Conservation (phyloP, 1,140 invertebrate genomes). For the Carposina sasakii region DNA sequence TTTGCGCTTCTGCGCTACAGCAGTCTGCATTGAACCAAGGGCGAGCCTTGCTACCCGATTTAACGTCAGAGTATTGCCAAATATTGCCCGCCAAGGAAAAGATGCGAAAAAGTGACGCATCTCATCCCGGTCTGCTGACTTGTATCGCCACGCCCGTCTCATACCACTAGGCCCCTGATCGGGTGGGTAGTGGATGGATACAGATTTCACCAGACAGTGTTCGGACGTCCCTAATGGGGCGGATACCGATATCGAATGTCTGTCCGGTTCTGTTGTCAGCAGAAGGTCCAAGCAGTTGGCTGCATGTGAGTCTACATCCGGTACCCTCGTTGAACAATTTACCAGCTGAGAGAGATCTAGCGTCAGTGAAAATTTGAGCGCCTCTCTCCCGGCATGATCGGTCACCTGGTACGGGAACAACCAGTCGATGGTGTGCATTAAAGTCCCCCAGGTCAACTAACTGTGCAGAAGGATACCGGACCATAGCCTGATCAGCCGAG, state of each 20-base stretch:
- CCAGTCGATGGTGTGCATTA: constrained; percentile 18
- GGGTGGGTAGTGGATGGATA: background rate
- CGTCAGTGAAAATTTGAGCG: constrained; percentile 5
- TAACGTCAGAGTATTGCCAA: too few species aligned
- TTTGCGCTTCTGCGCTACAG: too few species aligned
- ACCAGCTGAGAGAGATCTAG: constrained; percentile 14
- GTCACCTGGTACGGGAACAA: constrained; percentile 15
- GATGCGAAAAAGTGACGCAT: constrained; percentile 22
- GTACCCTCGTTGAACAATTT: background rate
- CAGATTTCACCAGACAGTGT: constrained; percentile 9
- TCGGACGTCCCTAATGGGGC: constrained; percentile 15
- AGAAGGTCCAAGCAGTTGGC: constrained; percentile 3
- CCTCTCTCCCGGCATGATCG: constrained; percentile 16
- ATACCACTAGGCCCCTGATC: background rate
- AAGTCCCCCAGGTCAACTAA: background rate
- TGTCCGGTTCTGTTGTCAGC: constrained; percentile 5
- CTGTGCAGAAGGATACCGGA: constrained; percentile 6
- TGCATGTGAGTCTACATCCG: background rate
- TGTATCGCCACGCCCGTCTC: constrained; percentile 17
- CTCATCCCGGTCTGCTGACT: constrained; percentile 18
- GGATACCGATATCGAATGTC: constrained; percentile 5
- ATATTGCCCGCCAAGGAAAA: constrained; percentile 20
- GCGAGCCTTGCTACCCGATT: too few species aligned
- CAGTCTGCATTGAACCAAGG: too few species aligned
- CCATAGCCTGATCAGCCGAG: background rate